These are phyloP conservation scores for Psilopsiagon aurifrons DNA, from an alignment of 2,113 vertebrate species.

Conservation along the genomic window DNA sequence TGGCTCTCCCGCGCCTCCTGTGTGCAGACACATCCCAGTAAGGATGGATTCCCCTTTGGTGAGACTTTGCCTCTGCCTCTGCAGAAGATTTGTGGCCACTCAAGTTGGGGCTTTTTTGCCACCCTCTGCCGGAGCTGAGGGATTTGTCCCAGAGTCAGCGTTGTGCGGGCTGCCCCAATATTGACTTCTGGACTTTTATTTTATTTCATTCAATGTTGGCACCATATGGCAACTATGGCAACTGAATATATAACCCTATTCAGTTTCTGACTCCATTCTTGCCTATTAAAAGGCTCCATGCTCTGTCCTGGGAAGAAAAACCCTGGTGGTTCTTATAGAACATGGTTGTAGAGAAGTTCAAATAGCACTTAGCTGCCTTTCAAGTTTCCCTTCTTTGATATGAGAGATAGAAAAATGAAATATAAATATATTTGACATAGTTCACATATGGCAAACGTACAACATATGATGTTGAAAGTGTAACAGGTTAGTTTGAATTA, in stretches of 20 bases:
- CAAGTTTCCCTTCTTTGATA: neutral
- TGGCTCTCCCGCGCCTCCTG: neutral
- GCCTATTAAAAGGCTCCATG: conserved; percentile 19
- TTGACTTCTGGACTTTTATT: conserved; percentile 54
- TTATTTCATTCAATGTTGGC: conserved; percentile 66
- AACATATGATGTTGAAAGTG: neutral
- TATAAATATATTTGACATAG: neutral
- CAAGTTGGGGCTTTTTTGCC: neutral
- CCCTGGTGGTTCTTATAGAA: neutral
- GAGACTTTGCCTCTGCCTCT: neutral
- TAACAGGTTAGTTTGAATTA: neutral
- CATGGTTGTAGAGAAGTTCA: neutral
- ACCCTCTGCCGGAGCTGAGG: neutral
- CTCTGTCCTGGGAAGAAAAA: neutral
- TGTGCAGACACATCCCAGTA: neutral
- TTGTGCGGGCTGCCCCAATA: neutral
- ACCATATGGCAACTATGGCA: conserved; percentile 72
- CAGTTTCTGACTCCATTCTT: conserved; percentile 33
- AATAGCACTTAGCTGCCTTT: neutral
- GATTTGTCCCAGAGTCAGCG: neutral
- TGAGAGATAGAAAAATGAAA: neutral
- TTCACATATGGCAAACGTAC: neutral
- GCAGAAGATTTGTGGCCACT: neutral
- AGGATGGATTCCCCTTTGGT: neutral
- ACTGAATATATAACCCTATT: conserved; percentile 70